Conservation (phyloP, 2,888 invertebrate species). For the Silvanus unidentatus region DNA sequence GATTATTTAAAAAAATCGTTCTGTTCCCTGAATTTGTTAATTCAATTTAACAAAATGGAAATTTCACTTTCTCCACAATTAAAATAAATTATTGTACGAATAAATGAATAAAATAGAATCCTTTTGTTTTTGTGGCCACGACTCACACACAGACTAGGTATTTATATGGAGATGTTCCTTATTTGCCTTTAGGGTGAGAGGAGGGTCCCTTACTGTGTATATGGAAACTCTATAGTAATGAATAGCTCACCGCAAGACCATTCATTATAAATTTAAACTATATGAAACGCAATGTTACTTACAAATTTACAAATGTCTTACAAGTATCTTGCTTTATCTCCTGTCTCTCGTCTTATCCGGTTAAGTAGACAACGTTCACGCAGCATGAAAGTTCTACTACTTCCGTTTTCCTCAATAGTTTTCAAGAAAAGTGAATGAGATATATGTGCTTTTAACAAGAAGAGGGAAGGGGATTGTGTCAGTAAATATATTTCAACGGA, state of each 20-base stretch:
- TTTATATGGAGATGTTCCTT: no score
- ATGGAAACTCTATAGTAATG: slow-evolving; percentile 7
- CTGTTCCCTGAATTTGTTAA: no score
- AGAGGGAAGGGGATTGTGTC: background rate
- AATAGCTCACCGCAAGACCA: slow-evolving; percentile 8
- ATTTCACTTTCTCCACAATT: background rate
- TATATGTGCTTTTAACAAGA: background rate
- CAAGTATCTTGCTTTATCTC: slow-evolving; percentile 10
- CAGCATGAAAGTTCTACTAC: slow-evolving; percentile 7
- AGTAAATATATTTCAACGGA: background rate
- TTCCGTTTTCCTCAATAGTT: slow-evolving; percentile 4
- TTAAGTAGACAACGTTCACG: slow-evolving; percentile 10
- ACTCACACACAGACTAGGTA: no score
- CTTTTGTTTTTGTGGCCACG: background rate
- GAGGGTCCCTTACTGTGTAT: no score
- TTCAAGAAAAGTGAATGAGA: background rate
- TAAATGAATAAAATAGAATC: slow-evolving; percentile 1
- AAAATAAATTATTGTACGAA: slow-evolving; percentile 2
- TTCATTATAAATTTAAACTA: slow-evolving; percentile 17
- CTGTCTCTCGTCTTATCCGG: slow-evolving; percentile 9
- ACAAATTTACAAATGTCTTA: slow-evolving; percentile 13
- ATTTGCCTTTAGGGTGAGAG: no score
- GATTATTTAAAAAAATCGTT: no score
- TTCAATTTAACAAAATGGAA: no score
- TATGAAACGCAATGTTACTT: slow-evolving; percentile 8